A percentile compares a stretch with the other conserved stretches of the same genome.
These are phyloP conservation scores for Neuroterus valhalla DNA, from an alignment of 1,140 invertebrate species.

Conservation along the genomic window DNA sequence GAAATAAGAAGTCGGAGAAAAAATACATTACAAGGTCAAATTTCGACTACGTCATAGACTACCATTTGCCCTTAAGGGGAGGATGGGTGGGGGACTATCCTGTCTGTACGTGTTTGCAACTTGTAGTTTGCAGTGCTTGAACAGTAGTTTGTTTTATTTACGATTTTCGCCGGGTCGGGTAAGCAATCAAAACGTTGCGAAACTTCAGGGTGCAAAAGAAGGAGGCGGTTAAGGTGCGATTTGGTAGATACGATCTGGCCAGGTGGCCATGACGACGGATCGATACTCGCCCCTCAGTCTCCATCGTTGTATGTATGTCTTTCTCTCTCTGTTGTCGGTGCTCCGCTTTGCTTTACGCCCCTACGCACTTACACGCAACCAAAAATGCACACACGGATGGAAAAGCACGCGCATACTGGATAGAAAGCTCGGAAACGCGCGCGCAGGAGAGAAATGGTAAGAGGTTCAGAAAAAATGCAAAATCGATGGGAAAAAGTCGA, in stretches of 20 bases:
- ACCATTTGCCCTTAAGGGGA: no score
- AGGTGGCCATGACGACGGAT: constrained; percentile 76
- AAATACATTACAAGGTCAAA: no score
- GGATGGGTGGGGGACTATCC: no score
- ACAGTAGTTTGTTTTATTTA: background rate
- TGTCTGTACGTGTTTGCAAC: no score
- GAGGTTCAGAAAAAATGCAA: background rate
- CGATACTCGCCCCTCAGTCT: constrained; percentile 60
- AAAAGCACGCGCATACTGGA: background rate
- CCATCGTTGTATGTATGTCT: constrained; percentile 43
- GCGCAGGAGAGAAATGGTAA: background rate
- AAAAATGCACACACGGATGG: constrained; percentile 2
- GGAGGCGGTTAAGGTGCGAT: constrained; percentile 41
- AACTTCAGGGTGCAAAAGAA: constrained; percentile 45
- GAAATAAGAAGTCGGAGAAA: no score
- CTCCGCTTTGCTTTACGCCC: constrained; percentile 16
- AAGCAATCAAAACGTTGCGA: constrained; percentile 38
- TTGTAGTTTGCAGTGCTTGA: background rate
- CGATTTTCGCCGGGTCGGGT: background rate
- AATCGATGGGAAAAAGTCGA: background rate
- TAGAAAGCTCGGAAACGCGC: background rate
- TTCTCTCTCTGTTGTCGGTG: constrained; percentile 46
- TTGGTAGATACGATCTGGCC: constrained; percentile 71
- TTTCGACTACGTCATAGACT: no score
- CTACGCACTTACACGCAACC: constrained; percentile 17